These are phyloP conservation scores for Phaonia tiefii DNA, from an alignment of 2,888 invertebrate species.

Conservation along the genomic window DNA sequence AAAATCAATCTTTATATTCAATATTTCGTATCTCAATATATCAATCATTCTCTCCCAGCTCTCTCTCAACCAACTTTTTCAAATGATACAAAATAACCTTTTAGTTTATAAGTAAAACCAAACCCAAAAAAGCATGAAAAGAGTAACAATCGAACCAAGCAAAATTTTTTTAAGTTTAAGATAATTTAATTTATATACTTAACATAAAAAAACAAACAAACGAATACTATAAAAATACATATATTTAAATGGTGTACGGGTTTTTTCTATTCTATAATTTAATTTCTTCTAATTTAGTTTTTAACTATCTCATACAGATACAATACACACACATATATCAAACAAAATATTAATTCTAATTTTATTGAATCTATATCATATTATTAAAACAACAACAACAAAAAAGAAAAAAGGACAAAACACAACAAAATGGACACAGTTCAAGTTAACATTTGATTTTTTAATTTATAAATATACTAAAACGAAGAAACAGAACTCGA, in stretches of 20 bases:
- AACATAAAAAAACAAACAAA: slow-evolving; percentile 30
- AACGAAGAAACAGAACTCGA: slow-evolving; percentile 13
- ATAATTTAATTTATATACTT: slow-evolving; percentile 7
- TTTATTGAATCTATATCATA: slow-evolving; percentile 44
- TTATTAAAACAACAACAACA: slow-evolving; percentile 27
- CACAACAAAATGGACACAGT: slow-evolving; percentile 73
- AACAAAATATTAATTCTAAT: slow-evolving; percentile 34
- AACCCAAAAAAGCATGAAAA: slow-evolving; percentile 28
- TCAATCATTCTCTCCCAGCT: too few relatives aligned
- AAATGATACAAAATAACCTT: background rate
- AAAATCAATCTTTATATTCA: too few relatives aligned
- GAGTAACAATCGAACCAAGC: too few relatives aligned
- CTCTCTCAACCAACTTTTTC: too few relatives aligned
- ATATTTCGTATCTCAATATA: too few relatives aligned
- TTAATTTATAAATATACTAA: slow-evolving; percentile 62
- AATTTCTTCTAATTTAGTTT: slow-evolving; percentile 53
- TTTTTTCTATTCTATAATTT: slow-evolving; percentile 57
- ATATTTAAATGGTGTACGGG: slow-evolving; percentile 64
- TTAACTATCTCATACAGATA: slow-evolving; percentile 13
- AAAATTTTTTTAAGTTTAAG: background rate
- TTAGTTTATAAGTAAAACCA: slow-evolving; percentile 52
- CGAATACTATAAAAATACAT: slow-evolving; percentile 43
- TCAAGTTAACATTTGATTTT: slow-evolving; percentile 78
- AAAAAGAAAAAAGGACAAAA: background rate
- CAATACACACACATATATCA: slow-evolving; percentile 16